Conservation (phyloP, 2,888 invertebrate species). For the Napeogenes inachia region DNA sequence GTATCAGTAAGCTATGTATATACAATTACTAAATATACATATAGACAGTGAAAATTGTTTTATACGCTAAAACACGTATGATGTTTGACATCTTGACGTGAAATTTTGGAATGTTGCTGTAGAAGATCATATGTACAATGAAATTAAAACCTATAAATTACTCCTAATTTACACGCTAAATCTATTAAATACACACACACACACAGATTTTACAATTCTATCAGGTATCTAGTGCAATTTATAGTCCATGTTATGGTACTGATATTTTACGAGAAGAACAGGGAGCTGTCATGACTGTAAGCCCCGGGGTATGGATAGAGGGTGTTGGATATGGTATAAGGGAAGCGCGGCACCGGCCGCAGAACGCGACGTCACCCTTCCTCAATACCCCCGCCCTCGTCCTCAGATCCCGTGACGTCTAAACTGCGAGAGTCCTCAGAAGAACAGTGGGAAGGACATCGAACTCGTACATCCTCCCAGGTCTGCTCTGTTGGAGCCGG, state of each 20-base stretch:
- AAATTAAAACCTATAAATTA: constrained; percentile 6
- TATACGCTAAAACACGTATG: constrained; percentile 31
- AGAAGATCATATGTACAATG: constrained; percentile 35
- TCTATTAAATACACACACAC: constrained; percentile 8
- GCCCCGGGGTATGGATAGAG: constrained; percentile 49
- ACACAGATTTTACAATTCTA: constrained; percentile 16
- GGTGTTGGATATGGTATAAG: constrained; percentile 46
- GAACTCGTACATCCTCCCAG: constrained; percentile 58
- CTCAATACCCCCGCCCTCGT: constrained; percentile 58
- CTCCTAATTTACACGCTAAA: constrained; percentile 2
- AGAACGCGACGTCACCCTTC: constrained; percentile 69
- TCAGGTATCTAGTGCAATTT: constrained; percentile 14
- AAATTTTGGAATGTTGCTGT: constrained; percentile 70
- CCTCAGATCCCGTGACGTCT: constrained; percentile 74
- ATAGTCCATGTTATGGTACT: not conserved
- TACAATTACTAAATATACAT: too few relatives aligned
- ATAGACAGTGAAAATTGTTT: constrained; percentile 2
- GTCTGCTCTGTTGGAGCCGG: constrained; percentile 53
- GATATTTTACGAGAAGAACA: constrained; percentile 52
- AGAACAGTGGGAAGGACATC: constrained; percentile 62
- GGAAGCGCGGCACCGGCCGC: constrained; percentile 76
- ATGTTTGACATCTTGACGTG: constrained; percentile 50
- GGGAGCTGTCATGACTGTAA: constrained; percentile 52
- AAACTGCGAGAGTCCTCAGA: constrained; percentile 72
- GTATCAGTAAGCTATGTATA: too few relatives aligned